Evolutionary conservation across 1,140 invertebrate genomes (phyloP).

Genomic region (Lepidurus arcticus): DNA sequence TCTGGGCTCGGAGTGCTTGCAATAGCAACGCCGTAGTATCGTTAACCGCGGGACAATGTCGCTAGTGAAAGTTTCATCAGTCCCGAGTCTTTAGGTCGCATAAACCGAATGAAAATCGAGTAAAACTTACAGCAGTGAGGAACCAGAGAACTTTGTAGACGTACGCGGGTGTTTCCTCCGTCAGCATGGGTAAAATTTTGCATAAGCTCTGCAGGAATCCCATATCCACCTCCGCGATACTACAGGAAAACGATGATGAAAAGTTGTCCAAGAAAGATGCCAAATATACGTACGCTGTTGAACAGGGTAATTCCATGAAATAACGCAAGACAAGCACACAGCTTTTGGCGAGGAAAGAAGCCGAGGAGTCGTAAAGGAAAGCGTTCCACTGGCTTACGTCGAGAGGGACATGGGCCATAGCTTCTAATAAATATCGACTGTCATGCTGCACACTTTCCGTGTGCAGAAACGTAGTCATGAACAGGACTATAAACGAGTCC

Average conservation of each 20-base stretch:
- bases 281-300: not conserved
- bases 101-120: not conserved
- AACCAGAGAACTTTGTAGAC: not conserved
- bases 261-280: not conserved
- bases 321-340: slow-evolving; percentile 5
- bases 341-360: not conserved
- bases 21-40: not conserved
- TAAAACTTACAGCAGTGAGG: not conserved
- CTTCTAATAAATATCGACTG: not conserved
- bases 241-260: not conserved
- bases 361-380: not conserved
- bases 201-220: not conserved
- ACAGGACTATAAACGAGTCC: not conserved
- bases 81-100: not conserved
- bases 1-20: not conserved
- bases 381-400: not conserved
- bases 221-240: not conserved
- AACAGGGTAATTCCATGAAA: not conserved
- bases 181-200: slow-evolving; percentile 2
- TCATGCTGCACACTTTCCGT: not conserved
- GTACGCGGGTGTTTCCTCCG: not conserved
- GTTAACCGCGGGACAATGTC: not conserved
- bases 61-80: not conserved
- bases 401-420: not conserved
- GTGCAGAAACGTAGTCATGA: not conserved